These are phyloP conservation scores for Rachycentron canadum DNA, from an alignment of 2,797 vertebrate species.

Conservation along the genomic window DNA sequence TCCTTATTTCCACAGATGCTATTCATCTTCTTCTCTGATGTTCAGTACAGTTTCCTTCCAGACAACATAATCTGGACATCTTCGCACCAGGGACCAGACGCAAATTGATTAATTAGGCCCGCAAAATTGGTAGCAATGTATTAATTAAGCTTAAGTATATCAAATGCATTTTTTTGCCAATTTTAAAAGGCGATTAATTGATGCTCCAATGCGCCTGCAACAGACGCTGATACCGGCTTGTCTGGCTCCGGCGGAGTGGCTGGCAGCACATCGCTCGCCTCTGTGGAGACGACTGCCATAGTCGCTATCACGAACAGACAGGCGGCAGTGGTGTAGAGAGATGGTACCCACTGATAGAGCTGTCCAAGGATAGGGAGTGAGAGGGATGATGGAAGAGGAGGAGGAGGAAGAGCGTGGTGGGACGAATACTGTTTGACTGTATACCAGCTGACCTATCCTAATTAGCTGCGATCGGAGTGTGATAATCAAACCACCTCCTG, in stretches of 20 bases:
- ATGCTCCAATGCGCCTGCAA: conserved; percentile 72
- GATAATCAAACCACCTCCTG: conserved; percentile 81
- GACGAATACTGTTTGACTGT: conserved; percentile 78
- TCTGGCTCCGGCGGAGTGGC: conserved; percentile 70
- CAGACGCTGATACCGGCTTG: conserved; percentile 72
- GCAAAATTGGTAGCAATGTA: conserved; percentile 80
- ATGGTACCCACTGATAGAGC: conserved; percentile 78
- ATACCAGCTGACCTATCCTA: conserved; percentile 79
- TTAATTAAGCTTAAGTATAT: conserved; percentile 85
- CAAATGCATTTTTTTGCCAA: conserved; percentile 70
- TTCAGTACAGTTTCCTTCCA: conserved; percentile 42
- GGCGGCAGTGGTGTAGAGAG: conserved; percentile 68
- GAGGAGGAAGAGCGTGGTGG: conserved; percentile 71
- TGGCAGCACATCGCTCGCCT: conserved; percentile 74
- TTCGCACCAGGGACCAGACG: conserved; percentile 62
- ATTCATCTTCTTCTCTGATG: conserved; percentile 52
- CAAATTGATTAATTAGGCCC: conserved; percentile 83
- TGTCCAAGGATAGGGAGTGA: conserved; percentile 67
- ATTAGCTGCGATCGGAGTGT: conserved; percentile 80
- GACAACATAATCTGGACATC: conserved; percentile 71
- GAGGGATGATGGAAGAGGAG: conserved; percentile 48
- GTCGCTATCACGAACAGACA: conserved; percentile 71
- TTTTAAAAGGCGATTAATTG: conserved; percentile 85
- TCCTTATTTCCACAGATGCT: conserved; percentile 26
- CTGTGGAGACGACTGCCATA: conserved; percentile 63